Percentiles rank a stretch among this genome's conserved stretches.
phyloP scores from a whole-genome alignment of 2,113 vertebrate species.

The Empidonax alnorum region DNA sequence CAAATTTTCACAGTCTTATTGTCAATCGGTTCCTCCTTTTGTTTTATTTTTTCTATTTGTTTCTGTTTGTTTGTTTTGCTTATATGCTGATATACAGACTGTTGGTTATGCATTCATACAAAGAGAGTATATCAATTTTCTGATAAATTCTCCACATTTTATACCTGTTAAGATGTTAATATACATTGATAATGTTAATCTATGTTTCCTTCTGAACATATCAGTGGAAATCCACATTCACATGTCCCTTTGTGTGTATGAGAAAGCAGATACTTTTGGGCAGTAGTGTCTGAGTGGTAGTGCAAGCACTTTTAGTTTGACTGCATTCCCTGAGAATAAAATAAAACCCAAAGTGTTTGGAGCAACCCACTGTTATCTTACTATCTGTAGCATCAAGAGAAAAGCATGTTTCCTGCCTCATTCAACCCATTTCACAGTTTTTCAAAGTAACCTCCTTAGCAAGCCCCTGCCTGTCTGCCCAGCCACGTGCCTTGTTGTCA shows the following conservation, averaged over 20 bases:
- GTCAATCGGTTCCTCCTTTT: neutral
- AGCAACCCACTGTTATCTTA: neutral
- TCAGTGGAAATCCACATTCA: neutral
- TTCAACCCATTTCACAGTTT: neutral
- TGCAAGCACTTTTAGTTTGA: neutral
- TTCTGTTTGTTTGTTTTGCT: neutral
- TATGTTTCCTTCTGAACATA: neutral
- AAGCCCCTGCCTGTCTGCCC: neutral
- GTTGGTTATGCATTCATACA: neutral
- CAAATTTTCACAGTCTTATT: neutral
- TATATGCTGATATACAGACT: neutral
- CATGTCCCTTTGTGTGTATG: rapidly evolving
- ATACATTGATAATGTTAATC: neutral
- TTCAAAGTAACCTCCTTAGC: neutral
- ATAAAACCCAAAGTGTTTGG: neutral
- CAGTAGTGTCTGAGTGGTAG: neutral
- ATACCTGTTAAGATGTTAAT: neutral
- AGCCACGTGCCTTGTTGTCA: neutral
- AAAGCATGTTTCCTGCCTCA: neutral
- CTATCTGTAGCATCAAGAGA: neutral
- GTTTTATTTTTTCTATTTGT: neutral
- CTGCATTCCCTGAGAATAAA: neutral
- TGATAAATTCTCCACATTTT: neutral
- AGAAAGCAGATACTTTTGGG: neutral
- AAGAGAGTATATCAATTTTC: neutral